Evolutionary conservation across 2,797 vertebrate genomes (phyloP).

Genomic region (Mus minutoides): DNA sequence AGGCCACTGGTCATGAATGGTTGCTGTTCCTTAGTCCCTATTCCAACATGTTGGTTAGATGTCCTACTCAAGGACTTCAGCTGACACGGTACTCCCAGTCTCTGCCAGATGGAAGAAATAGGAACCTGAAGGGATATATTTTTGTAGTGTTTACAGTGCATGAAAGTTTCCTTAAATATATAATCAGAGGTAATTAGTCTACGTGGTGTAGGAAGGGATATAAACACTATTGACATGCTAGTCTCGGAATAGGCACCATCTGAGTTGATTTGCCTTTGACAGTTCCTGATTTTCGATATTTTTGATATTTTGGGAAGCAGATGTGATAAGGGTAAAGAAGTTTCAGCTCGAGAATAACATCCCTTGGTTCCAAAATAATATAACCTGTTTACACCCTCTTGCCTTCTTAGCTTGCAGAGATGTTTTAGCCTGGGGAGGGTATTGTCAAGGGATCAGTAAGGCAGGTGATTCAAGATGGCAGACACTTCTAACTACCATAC

Average conservation of each 20-base stretch:
- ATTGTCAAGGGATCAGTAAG: slow-evolving; percentile 6
- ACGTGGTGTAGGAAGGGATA: slow-evolving; percentile 70
- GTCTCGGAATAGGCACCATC: slow-evolving; percentile 78
- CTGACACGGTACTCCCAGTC: slow-evolving; percentile 35
- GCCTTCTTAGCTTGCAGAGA: slow-evolving; percentile 47
- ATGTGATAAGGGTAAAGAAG: slow-evolving; percentile 77
- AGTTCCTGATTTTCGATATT: slow-evolving; percentile 81
- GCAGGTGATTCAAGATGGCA: slow-evolving; percentile 17
- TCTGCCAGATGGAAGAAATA: slow-evolving; percentile 70
- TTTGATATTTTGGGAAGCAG: slow-evolving; percentile 82
- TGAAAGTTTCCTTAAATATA: slow-evolving; percentile 82
- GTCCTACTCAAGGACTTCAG: slow-evolving; percentile 65
- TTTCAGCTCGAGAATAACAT: slow-evolving; percentile 71
- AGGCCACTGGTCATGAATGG: not conserved
- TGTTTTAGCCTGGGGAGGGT: not conserved
- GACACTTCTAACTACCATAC: slow-evolving; percentile 7
- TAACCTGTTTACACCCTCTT: slow-evolving; percentile 57
- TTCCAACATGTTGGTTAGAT: not conserved
- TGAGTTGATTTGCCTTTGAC: slow-evolving; percentile 82
- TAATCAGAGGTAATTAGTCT: slow-evolving; percentile 82
- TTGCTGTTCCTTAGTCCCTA: not conserved
- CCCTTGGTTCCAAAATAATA: slow-evolving; percentile 74
- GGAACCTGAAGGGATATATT: slow-evolving; percentile 76
- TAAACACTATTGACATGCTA: slow-evolving; percentile 82
- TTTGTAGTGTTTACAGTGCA: slow-evolving; percentile 77